Conservation (phyloP, 2,797 vertebrate genomes). For the Poecilia picta region DNA sequence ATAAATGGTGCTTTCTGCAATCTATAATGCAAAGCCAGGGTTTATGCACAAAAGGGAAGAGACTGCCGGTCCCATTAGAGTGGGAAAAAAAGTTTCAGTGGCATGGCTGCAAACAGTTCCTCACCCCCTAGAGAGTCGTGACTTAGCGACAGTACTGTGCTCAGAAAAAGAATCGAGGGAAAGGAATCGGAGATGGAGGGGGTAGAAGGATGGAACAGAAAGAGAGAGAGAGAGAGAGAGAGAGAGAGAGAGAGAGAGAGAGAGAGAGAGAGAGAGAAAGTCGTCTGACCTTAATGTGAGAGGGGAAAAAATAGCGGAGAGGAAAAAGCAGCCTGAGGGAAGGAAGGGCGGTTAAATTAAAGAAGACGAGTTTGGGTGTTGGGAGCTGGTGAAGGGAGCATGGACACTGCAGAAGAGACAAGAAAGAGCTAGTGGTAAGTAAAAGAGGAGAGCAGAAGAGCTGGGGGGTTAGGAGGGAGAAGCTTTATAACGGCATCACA, state of each 20-base stretch:
- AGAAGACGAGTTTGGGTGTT: slow-evolving; percentile 39
- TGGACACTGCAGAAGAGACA: slow-evolving; percentile 29
- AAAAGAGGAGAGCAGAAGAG: slow-evolving; percentile 26
- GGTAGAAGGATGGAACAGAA: slow-evolving; percentile 16
- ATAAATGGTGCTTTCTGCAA: slow-evolving; percentile 28
- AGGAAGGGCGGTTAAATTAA: slow-evolving; percentile 27
- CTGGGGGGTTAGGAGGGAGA: slow-evolving; percentile 13
- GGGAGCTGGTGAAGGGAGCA: slow-evolving; percentile 9
- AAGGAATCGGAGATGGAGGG: slow-evolving; percentile 7
- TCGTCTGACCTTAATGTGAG: slow-evolving; percentile 54
- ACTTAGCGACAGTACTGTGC: slow-evolving; percentile 59
- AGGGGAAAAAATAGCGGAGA: slow-evolving; percentile 22
- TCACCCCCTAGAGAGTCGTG: slow-evolving; percentile 57
- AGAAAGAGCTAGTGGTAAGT: slow-evolving; percentile 19
- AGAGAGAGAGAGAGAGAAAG: slow-evolving; percentile 25
- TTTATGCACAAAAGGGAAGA: slow-evolving; percentile 47
- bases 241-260: slow-evolving; percentile 21
- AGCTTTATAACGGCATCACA: slow-evolving; percentile 71
- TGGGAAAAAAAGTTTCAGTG: slow-evolving; percentile 58
- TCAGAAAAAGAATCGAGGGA: slow-evolving; percentile 43
- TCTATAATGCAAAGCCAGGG: slow-evolving; percentile 71
- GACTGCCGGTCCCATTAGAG: slow-evolving; percentile 48
- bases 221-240: slow-evolving; percentile 15
- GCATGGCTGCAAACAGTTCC: slow-evolving; percentile 64
- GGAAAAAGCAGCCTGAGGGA: slow-evolving; percentile 28